These are phyloP conservation scores for Bombus confusus DNA, from an alignment of 1,140 invertebrate species.

Conservation along the genomic window DNA sequence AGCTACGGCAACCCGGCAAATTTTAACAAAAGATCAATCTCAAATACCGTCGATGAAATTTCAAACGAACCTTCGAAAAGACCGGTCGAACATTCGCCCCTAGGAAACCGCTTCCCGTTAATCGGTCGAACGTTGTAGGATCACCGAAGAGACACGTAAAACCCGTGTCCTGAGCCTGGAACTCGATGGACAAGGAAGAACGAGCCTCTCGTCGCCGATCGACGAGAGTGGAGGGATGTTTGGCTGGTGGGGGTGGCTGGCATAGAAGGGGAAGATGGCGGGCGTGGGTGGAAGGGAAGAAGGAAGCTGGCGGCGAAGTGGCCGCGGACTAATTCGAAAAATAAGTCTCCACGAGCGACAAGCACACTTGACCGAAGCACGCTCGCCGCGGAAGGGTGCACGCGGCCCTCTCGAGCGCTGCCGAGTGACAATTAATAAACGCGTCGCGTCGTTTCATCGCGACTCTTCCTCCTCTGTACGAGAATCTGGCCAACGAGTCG, in stretches of 20 bases:
- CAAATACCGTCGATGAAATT: not conserved
- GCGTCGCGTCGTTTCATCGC: not conserved
- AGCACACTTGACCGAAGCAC: slow-evolving; percentile 81
- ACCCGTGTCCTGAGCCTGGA: slow-evolving; percentile 1
- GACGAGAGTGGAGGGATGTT: slow-evolving; percentile 40
- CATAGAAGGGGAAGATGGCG: slow-evolving; percentile 61
- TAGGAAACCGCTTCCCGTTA: not conserved
- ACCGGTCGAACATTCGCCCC: not conserved
- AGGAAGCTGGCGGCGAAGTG: slow-evolving; percentile 68
- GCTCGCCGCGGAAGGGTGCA: slow-evolving; percentile 73
- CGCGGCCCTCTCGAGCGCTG: slow-evolving; percentile 52
- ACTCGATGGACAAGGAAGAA: slow-evolving; percentile 1
- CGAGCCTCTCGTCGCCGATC: not conserved
- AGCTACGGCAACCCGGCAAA: too few species aligned
- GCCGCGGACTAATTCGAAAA: slow-evolving; percentile 77
- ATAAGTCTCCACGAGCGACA: slow-evolving; percentile 74
- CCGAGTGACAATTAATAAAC: slow-evolving; percentile 66
- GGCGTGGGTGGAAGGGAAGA: slow-evolving; percentile 50
- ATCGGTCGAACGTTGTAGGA: not conserved
- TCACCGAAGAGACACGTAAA: not conserved
- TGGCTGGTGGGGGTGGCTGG: slow-evolving; percentile 50
- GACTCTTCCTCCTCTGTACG: not conserved
- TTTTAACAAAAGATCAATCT: too few species aligned
- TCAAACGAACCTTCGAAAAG: too few species aligned
- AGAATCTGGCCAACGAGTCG: not conserved